phyloP scores from a whole-genome alignment of 2,797 vertebrate species.

The Chromobotia macracanthus region DNA sequence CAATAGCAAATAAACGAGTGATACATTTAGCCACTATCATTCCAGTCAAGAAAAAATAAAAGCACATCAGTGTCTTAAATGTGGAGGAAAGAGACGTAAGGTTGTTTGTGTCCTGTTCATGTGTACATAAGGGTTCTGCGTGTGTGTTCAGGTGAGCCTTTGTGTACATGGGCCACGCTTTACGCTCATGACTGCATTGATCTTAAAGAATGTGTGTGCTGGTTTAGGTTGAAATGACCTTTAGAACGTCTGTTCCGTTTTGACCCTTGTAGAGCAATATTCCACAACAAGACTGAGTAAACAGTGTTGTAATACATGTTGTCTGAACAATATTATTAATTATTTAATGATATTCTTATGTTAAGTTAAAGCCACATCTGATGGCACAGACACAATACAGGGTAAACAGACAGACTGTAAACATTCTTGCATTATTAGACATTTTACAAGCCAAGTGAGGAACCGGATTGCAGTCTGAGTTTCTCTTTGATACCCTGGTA shows the following conservation, averaged over 20 bases:
- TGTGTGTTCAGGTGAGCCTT: not conserved
- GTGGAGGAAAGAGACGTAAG: not conserved
- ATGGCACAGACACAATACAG: constrained; percentile 3
- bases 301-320: not conserved
- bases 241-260: no score
- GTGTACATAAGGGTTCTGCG: not conserved
- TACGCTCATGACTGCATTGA: constrained; percentile 5
- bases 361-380: not conserved
- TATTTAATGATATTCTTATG: no score
- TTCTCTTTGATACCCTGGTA: no score
- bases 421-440: not conserved
- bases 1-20: not conserved
- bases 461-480: not conserved
- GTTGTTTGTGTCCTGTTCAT: not conserved
- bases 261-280: not conserved
- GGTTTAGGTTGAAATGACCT: not conserved
- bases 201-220: not conserved
- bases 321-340: not conserved
- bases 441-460: not conserved
- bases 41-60: not conserved
- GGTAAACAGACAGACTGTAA: not conserved
- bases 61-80: not conserved
- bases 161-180: constrained; percentile 30
- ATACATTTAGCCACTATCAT: not conserved
- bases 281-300: not conserved